Evolutionary conservation across 35 echinoderm and acorn worm genomes (phyloP).

Genomic region (Patiria miniata): DNA sequence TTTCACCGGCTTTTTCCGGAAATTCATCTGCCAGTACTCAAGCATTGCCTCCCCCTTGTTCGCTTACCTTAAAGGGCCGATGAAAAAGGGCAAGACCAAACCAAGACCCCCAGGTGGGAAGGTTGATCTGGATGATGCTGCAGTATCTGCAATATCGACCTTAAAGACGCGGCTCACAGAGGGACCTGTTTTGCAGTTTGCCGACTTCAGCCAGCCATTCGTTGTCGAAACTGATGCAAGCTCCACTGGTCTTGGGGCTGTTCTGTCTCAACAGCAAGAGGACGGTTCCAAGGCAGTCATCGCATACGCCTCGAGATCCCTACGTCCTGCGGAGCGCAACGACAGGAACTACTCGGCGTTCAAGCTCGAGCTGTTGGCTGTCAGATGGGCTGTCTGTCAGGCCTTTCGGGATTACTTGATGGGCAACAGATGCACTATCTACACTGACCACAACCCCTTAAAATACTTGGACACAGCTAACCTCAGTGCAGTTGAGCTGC

Average conservation of each 20-base stretch:
- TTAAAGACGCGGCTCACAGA: conserved; percentile 33
- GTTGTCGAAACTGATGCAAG: conserved; percentile 62
- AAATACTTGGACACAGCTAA: conserved; percentile 66
- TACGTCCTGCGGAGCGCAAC: conserved; percentile 48
- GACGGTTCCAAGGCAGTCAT: conserved; percentile 35
- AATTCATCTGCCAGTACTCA: conserved; percentile 50
- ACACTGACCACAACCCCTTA: conserved; percentile 80
- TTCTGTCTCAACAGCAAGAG: conserved; percentile 58
- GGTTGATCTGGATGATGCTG: neutral
- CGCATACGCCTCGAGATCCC: conserved; percentile 66
- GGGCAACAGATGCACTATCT: conserved; percentile 24
- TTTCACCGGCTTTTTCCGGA: conserved; percentile 51
- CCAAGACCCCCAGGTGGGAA: neutral
- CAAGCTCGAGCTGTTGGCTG: neutral
- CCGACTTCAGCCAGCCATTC: conserved; percentile 52
- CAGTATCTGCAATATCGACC: neutral
- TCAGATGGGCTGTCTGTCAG: conserved; percentile 77
- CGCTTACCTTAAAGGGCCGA: neutral
- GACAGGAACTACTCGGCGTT: conserved; percentile 68
- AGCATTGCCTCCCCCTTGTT: conserved; percentile 54
- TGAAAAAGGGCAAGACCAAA: neutral
- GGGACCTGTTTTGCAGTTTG: conserved; percentile 47
- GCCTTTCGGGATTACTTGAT: conserved; percentile 70
- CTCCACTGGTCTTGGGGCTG: conserved; percentile 55
- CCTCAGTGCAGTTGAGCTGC: conserved; percentile 56